A percentile compares a stretch with the other conserved stretches of the same genome.
These are phyloP conservation scores for Tenualosa thibaudeaui DNA, from an alignment of 2,797 vertebrate genomes.

Conservation along the genomic window DNA sequence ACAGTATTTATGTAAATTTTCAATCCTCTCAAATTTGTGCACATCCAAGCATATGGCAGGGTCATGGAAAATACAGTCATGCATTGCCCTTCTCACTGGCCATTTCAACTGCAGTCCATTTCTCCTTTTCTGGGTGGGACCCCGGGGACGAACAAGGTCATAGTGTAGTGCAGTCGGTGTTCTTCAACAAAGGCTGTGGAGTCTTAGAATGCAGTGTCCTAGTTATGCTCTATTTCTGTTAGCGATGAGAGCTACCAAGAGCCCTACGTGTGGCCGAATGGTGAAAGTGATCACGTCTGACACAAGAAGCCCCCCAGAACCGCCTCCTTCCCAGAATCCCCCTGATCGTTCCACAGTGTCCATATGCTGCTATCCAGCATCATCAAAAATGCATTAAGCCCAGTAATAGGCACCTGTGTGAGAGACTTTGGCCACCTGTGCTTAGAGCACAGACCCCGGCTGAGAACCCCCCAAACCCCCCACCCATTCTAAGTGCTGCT, in stretches of 20 bases:
- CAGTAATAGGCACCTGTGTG: constrained; percentile 27
- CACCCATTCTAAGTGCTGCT: not conserved
- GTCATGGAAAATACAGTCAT: not conserved
- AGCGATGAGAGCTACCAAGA: not conserved
- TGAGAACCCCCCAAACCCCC: not conserved
- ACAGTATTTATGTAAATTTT: not conserved
- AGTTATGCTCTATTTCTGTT: not conserved
- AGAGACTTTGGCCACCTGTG: constrained; percentile 18
- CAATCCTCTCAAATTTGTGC: not conserved
- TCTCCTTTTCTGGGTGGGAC: not conserved
- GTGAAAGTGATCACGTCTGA: not conserved
- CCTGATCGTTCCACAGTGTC: not conserved
- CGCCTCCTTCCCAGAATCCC: not conserved
- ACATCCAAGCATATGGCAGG: not conserved
- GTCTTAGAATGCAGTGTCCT: not conserved
- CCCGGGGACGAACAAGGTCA: not conserved
- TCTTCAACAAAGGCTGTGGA: not conserved
- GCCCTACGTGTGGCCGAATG: not conserved
- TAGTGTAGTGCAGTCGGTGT: not conserved
- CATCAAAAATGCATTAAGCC: constrained; percentile 29
- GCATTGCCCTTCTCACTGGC: not conserved
- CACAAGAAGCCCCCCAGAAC: not conserved
- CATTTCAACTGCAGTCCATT: not conserved
- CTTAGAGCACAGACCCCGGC: not conserved
- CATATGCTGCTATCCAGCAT: constrained; percentile 28